A percentile compares a stretch with the other conserved stretches of the same genome.
phyloP scores from a whole-genome alignment of 2,113 vertebrate genomes.

The Gambusia holbrooki region DNA sequence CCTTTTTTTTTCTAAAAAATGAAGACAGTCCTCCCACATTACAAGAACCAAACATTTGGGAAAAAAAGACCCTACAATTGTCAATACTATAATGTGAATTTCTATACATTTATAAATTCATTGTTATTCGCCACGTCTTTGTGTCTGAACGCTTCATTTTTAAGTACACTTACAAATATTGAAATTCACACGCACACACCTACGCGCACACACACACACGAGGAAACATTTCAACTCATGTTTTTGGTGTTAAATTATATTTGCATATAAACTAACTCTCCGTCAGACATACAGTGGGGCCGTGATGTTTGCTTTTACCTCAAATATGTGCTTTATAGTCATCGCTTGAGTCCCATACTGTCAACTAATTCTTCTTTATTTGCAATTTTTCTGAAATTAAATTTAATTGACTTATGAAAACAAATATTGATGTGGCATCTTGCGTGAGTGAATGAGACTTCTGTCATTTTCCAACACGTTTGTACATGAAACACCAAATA shows the following conservation, averaged over 20 bases:
- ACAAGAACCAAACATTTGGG: slow-evolving; percentile 44
- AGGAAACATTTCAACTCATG: slow-evolving; percentile 28
- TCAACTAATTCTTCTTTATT: neutral
- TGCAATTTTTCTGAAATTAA: too few relatives aligned
- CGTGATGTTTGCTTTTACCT: slow-evolving; percentile 13
- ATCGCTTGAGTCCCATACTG: neutral
- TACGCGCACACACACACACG: neutral
- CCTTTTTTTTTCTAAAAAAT: slow-evolving; percentile 68
- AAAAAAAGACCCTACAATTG: slow-evolving; percentile 52
- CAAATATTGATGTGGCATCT: slow-evolving; percentile 32
- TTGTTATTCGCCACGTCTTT: slow-evolving; percentile 65
- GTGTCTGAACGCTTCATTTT: slow-evolving; percentile 74
- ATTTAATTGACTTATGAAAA: slow-evolving; percentile 5
- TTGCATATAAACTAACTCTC: slow-evolving; percentile 69
- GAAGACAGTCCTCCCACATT: slow-evolving; percentile 41
- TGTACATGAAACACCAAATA: slow-evolving; percentile 19
- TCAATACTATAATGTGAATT: slow-evolving; percentile 60
- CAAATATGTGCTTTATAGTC: slow-evolving; percentile 23
- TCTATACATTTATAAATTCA: slow-evolving; percentile 75
- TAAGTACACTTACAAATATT: slow-evolving; percentile 80
- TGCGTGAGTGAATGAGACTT: neutral
- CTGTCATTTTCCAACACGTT: slow-evolving; percentile 4
- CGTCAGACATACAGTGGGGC: slow-evolving; percentile 14
- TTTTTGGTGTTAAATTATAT: slow-evolving; percentile 70
- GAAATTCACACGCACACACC: slow-evolving; percentile 28